phyloP scores from a whole-genome alignment of 2,888 invertebrate species.

The Heteropelma amictum region DNA sequence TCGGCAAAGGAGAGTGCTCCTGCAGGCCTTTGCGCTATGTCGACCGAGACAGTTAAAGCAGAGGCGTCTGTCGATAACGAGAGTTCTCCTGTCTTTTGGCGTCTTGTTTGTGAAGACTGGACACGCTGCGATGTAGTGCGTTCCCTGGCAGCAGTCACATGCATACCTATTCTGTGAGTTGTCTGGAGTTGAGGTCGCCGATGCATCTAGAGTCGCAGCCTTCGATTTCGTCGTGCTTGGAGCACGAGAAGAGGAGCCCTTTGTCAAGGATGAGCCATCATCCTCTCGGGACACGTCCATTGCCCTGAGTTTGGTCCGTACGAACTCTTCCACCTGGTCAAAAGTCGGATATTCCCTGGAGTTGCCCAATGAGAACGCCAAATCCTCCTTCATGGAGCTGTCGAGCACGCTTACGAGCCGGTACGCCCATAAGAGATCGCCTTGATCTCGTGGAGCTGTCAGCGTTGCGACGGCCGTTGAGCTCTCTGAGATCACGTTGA shows the following conservation, averaged over 20 bases:
- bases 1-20: background rate
- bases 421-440: background rate
- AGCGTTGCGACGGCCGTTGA: background rate
- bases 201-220: background rate
- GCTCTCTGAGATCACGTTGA: background rate
- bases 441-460: background rate
- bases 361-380: background rate
- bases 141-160: background rate
- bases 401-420: background rate
- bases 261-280: background rate
- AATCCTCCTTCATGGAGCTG: background rate
- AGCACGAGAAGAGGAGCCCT: background rate
- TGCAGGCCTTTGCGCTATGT: background rate
- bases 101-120: background rate
- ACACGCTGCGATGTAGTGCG: background rate
- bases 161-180: background rate
- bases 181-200: background rate
- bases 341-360: background rate
- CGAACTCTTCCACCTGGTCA: background rate
- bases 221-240: background rate
- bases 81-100: background rate
- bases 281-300: background rate
- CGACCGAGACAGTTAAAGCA: slow-evolving; percentile 15
- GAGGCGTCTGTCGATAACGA: background rate
- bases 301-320: background rate